Evolutionary conservation across 2,797 vertebrate species (phyloP), one percentile per base, ranked within the genome.

Genomic region (Leucoraja ocellata): DNA sequence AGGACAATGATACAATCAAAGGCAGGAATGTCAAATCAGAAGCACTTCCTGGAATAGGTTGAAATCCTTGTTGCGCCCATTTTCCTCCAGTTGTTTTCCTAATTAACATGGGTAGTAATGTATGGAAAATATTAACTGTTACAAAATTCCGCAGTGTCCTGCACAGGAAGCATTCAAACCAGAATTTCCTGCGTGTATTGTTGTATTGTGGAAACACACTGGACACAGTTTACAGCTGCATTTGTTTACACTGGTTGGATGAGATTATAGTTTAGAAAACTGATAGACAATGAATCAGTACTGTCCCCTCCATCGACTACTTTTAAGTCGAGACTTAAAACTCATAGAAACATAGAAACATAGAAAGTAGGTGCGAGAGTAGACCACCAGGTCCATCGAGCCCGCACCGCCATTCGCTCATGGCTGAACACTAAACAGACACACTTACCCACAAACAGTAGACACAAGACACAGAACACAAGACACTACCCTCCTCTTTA

Each of bases 1-100:
- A 92, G 90, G 71, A 92, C 73, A 92, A n/a, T 92, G 90, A 92
- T 76, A 39, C 58, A 92, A 92, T 58, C 23, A 21, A 73, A 92
- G 23, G 4, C 71, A 73, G 90, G 68, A 46, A 73, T 21, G 73
- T 92, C 39, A 71, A 54, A 76, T 74, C 76, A 46, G 14, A 92
- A 92, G 25, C 90, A 92, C 36, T 92, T 92, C 90, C 90, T 76
- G 90, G 1, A 23, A 54, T 46, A 92, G 71, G 90, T 76, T 74
- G 39, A 92, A 92, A 92, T 8, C 46, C 71, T 76, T 73, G 32
- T 92, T 76, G 90, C 90, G 58, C 90, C 90, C 90, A 92, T 58
- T 92, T 92, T 92, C 90, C 90, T 92, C 71, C 71, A 92, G 90
- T 92, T 92, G 90, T 92, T 92, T 92, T 92, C 39, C 46, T 76